Conservation (phyloP, 2,888 invertebrate genomes). For the Tenthredo amoena region DNA sequence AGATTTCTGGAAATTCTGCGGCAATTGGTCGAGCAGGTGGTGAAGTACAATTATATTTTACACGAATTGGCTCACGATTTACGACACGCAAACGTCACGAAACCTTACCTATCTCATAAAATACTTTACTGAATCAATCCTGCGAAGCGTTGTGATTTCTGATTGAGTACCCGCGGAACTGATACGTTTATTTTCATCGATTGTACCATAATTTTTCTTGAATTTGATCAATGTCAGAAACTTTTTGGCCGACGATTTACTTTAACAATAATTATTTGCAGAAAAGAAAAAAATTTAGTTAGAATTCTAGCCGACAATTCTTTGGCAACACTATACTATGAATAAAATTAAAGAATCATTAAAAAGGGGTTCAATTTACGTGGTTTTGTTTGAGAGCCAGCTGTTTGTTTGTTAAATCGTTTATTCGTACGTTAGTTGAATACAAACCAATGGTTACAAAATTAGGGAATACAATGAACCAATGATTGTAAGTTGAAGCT, state of each 20-base stretch:
- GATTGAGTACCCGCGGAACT: not conserved
- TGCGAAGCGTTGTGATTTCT: not conserved
- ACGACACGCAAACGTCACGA: constrained; percentile 21
- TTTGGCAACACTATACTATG: not conserved
- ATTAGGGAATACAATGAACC: not conserved
- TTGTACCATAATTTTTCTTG: not conserved
- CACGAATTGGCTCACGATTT: constrained; percentile 31
- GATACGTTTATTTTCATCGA: not conserved
- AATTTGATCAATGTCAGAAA: not conserved
- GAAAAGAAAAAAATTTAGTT: not conserved
- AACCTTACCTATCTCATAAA: not conserved
- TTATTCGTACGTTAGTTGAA: constrained; percentile 8
- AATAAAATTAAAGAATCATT: not conserved
- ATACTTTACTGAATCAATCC: not conserved
- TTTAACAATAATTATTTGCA: not conserved
- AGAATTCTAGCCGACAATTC: not conserved
- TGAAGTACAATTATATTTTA: constrained; percentile 16
- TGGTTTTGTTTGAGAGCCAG: constrained; percentile 24
- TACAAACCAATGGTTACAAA: not conserved
- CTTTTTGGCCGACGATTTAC: not conserved
- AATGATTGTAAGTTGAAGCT: not conserved
- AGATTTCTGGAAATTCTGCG: constrained; percentile 28
- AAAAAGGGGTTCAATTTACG: not conserved
- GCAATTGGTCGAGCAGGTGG: constrained; percentile 23
- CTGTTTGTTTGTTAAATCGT: constrained; percentile 7